Conservation (phyloP, 1,140 invertebrate genomes). For the Drosophila dunni region DNA sequence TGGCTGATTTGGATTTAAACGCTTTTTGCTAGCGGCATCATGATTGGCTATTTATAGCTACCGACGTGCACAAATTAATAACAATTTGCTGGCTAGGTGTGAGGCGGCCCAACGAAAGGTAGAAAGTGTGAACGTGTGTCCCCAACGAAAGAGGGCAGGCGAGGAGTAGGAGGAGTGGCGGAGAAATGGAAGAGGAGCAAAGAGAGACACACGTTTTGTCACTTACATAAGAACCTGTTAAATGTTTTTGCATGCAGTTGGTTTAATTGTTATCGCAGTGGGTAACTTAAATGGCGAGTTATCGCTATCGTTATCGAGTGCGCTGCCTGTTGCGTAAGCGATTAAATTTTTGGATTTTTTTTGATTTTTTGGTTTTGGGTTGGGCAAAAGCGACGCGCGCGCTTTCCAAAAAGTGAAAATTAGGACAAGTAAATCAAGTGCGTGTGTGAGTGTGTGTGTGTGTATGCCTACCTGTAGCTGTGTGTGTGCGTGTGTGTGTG, state of each 20-base stretch:
- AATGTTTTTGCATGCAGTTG: background rate
- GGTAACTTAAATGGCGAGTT: background rate
- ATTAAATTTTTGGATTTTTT: background rate
- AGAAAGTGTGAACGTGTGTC: constrained; percentile 62
- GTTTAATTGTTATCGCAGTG: background rate
- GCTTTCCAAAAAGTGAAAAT: constrained; percentile 68
- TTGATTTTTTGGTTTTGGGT: too few species aligned
- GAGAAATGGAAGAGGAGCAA: background rate
- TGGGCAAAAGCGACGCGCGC: constrained; percentile 13
- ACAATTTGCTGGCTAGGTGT: constrained; percentile 65
- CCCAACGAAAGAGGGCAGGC: background rate
- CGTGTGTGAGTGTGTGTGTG: constrained; percentile 3
- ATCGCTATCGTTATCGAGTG: constrained; percentile 1
- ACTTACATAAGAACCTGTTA: constrained; percentile 17
- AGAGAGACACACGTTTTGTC: background rate
- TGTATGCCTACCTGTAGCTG: background rate
- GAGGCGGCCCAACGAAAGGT: constrained; percentile 45
- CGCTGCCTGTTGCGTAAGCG: constrained; percentile 41
- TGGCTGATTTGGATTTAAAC: constrained; percentile 30
- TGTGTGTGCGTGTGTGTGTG: constrained; percentile 14
- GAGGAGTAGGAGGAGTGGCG: background rate
- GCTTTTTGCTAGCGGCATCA: constrained; percentile 31
- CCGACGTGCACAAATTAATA: constrained; percentile 79
- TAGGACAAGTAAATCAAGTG: constrained; percentile 55
- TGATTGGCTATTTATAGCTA: constrained; percentile 71